Percentiles rank a stretch among this genome's conserved stretches.
These are phyloP conservation scores for Listronotus bonariensis DNA, from an alignment of 1,140 invertebrate species.

Conservation along the genomic window DNA sequence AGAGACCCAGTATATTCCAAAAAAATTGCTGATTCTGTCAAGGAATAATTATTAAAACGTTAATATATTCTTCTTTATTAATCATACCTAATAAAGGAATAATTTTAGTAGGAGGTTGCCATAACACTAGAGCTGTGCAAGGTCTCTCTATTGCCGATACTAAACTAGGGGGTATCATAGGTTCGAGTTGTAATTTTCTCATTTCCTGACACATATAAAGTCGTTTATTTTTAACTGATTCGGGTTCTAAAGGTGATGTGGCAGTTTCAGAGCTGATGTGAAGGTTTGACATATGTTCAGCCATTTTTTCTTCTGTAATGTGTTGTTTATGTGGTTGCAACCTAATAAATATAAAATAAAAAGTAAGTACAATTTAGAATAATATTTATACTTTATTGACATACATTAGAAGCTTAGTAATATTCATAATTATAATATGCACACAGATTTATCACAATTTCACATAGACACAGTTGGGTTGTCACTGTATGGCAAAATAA, in stretches of 20 bases:
- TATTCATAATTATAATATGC: no score
- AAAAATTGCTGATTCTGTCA: no score
- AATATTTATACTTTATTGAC: no score
- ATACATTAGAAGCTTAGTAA: no score
- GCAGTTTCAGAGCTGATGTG: conserved; percentile 64
- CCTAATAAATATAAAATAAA: conserved; percentile 33
- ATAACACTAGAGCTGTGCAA: conserved; percentile 75
- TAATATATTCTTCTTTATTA: no score
- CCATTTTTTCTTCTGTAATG: conserved; percentile 82
- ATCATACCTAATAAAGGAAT: conserved; percentile 20
- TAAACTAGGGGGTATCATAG: conserved; percentile 63
- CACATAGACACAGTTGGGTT: no score
- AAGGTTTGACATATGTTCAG: conserved; percentile 72
- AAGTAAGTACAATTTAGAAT: no score
- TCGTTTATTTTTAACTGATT: conserved; percentile 42
- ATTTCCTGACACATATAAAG: conserved; percentile 68
- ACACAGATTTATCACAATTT: no score
- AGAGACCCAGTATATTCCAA: no score
- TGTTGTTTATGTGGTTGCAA: conserved; percentile 67
- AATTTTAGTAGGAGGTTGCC: conserved; percentile 65
- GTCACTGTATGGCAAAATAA: no score
- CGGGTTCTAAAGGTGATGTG: conserved; percentile 44
- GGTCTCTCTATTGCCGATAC: conserved; percentile 69
- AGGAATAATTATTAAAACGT: no score
- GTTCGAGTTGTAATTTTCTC: conserved; percentile 65